A percentile compares a stretch with the other conserved stretches of the same genome.
Evolutionary conservation across 2,113 vertebrate species (phyloP).

Genomic region (Thalassoma bifasciatum): DNA sequence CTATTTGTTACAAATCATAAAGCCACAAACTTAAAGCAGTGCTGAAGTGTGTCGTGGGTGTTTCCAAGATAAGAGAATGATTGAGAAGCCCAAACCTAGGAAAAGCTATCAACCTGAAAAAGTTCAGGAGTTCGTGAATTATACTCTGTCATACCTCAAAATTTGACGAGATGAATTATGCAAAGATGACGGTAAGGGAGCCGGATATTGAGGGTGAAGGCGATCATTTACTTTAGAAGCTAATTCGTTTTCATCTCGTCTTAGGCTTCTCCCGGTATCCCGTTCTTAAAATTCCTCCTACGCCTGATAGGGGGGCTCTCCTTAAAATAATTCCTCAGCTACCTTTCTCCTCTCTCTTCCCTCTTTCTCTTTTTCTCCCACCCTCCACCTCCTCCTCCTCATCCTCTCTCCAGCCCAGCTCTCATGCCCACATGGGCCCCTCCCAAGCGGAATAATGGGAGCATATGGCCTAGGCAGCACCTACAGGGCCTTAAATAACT

Average conservation of each 20-base stretch:
- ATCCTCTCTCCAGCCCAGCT: slow-evolving; percentile 55
- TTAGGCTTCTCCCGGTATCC: slow-evolving; percentile 58
- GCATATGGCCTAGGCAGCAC: slow-evolving; percentile 81
- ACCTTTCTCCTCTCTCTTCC: slow-evolving; percentile 55
- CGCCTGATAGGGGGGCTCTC: slow-evolving; percentile 57
- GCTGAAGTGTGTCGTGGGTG: neutral
- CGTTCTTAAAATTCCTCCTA: slow-evolving; percentile 51
- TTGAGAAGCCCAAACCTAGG: slow-evolving; percentile 31
- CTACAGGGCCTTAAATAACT: slow-evolving; percentile 82
- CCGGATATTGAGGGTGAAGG: slow-evolving; percentile 76
- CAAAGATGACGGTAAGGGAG: slow-evolving; percentile 65
- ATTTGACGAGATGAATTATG: slow-evolving; percentile 78
- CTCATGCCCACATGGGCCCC: slow-evolving; percentile 75
- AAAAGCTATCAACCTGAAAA: slow-evolving; percentile 49
- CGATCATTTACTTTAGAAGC: slow-evolving; percentile 74
- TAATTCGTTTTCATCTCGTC: slow-evolving; percentile 69
- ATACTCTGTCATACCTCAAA: slow-evolving; percentile 60
- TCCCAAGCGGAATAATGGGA: slow-evolving; percentile 81
- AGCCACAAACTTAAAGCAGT: neutral
- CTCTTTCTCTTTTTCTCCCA: slow-evolving; percentile 34
- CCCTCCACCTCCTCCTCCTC: slow-evolving; percentile 28
- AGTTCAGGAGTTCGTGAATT: slow-evolving; percentile 70
- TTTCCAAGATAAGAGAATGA: slow-evolving; percentile 31
- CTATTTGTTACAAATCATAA: slow-evolving; percentile 8
- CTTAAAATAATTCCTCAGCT: slow-evolving; percentile 73